A percentile compares a stretch with the other conserved stretches of the same genome.
Evolutionary conservation across 2,888 invertebrate genomes (phyloP).

Genomic region (Tinea pellionella): DNA sequence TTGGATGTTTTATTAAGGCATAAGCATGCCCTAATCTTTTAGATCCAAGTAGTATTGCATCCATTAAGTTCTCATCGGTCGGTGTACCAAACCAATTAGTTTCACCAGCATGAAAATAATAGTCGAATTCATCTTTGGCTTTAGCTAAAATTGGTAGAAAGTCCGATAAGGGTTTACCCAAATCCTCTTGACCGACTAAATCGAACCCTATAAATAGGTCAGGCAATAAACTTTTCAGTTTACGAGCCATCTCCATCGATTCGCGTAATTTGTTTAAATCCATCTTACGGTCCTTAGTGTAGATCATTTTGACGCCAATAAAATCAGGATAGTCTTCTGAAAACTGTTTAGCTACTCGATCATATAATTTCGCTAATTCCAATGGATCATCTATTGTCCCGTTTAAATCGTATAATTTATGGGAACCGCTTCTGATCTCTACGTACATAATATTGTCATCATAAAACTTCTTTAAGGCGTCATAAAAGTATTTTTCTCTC

Average conservation of each 20-base stretch:
- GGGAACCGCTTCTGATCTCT: conserved; percentile 73
- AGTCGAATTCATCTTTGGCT: conserved; percentile 66
- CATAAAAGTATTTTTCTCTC: conserved; percentile 72
- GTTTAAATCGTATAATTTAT: conserved; percentile 72
- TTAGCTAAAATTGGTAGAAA: conserved; percentile 67
- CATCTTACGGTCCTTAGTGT: conserved; percentile 39
- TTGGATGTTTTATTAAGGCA: conserved; percentile 79
- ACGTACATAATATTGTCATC: conserved; percentile 78
- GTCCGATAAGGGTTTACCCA: conserved; percentile 71
- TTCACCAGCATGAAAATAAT: conserved; percentile 85
- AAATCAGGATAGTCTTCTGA: conserved; percentile 72
- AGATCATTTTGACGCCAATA: conserved; percentile 75
- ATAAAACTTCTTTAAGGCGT: conserved; percentile 70
- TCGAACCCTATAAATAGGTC: conserved; percentile 82
- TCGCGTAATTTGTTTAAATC: conserved; percentile 42
- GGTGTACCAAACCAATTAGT: conserved; percentile 77
- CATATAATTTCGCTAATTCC: conserved; percentile 67
- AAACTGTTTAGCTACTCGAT: conserved; percentile 68
- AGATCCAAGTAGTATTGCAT: conserved; percentile 79
- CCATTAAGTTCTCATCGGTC: conserved; percentile 79
- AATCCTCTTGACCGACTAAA: conserved; percentile 84
- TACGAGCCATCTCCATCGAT: conserved; percentile 39
- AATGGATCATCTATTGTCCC: conserved; percentile 62
- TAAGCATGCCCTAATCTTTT: conserved; percentile 85
- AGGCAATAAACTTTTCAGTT: conserved; percentile 65